Evolutionary conservation across 2,797 vertebrate genomes (phyloP), one percentile per base, ranked within the genome.

Genomic region (Ceryle rudis): DNA sequence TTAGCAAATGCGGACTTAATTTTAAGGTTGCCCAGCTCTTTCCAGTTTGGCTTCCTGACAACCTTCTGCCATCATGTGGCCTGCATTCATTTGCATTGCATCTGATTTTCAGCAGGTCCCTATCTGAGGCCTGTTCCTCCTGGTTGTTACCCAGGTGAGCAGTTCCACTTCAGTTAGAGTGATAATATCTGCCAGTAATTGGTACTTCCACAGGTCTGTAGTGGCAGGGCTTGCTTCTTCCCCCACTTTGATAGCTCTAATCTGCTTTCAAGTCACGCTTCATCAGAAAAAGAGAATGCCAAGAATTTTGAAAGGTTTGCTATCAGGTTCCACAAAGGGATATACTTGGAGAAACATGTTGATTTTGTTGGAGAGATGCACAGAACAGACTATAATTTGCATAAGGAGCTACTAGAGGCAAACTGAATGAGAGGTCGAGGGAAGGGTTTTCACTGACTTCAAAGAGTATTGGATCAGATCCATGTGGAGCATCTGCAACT

Each of bases 401-500:
- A 95, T 97, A 96, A 96, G 81, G 81, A 96, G 71, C 91, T 87
- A 84, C 78, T 89, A 81, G 81, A 81, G 61, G 17, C 54, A n/a
- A 75, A 73, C 67, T 85, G 82, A 94, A 89, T 86, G 60, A 86
- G 67, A 49, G 77, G 83, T 90, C 22, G 1, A 94, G 46, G 44
- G n/a, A 94, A 91, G n/a, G 39, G 51, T 79, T 90, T 93, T 94
- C 77, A 91, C 21, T 89, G 93, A 91, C 94, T 96, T 97, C 95
- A 97, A 94, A 95, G 93, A 77, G 66, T 20, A 42, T 71, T 94
- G 92, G 91, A 94, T 81, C 73, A 82, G 82, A 95, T 94, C 95
- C 93, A 96, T 6, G 14, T 1, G 1, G 81, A 82, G 83, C 96
- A 97, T 95, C 93, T 97, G 95, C 71, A 87, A 46, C 70, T 91